Percentiles rank a stretch among this genome's conserved stretches.
Evolutionary conservation across 1,140 invertebrate species (phyloP).

Genomic region (Lethocerus indicus): DNA sequence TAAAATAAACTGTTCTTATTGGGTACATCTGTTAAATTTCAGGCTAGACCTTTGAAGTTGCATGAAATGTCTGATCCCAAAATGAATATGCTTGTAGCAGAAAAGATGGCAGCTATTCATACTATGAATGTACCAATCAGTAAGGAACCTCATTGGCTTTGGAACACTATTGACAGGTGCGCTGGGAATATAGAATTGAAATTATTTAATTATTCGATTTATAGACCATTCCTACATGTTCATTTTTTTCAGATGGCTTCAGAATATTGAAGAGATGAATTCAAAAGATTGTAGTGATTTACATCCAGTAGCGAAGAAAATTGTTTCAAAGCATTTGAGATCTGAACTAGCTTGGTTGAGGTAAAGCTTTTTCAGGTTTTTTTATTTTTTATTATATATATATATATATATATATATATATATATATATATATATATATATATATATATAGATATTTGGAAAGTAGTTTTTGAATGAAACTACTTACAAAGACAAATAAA

Average conservation of each 20-base stretch:
- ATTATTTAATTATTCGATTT: conserved; percentile 3
- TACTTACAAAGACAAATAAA: too few species aligned
- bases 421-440: too few species aligned
- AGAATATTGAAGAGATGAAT: conserved; percentile 12
- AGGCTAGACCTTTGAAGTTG: conserved; percentile 68
- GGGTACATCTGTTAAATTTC: too few species aligned
- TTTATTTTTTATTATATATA: neutral
- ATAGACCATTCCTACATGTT: neutral
- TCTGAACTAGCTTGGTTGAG: conserved; percentile 9
- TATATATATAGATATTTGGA: too few species aligned
- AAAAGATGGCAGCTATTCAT: conserved; percentile 84
- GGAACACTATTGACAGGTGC: conserved; percentile 71
- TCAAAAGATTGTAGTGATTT: neutral
- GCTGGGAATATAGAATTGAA: neutral
- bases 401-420: too few species aligned
- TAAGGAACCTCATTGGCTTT: conserved; percentile 87
- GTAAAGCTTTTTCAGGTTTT: neutral
- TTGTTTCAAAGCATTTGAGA: neutral
- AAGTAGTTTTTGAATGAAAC: too few species aligned
- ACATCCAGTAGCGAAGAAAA: neutral
- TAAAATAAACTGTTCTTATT: too few species aligned
- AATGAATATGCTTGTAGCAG: conserved; percentile 65
- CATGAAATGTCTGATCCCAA: conserved; percentile 58
- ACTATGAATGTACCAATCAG: conserved; percentile 81
- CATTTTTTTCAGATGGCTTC: conserved; percentile 15